These are phyloP conservation scores for Holcopasites calliopsidis DNA, from an alignment of 1,140 invertebrate genomes.

Conservation along the genomic window DNA sequence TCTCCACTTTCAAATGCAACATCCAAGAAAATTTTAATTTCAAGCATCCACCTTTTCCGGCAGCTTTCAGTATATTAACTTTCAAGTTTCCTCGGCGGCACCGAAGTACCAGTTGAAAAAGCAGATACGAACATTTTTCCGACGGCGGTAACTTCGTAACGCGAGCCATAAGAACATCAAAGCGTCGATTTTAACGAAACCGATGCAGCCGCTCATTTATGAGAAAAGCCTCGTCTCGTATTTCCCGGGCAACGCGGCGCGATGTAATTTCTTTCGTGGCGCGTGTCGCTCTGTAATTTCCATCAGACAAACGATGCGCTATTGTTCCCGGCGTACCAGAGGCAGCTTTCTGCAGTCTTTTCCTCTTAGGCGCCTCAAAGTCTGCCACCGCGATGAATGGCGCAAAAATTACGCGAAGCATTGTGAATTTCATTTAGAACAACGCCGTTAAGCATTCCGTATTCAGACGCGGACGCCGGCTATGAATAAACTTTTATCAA, in stretches of 20 bases:
- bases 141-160: too few relatives aligned
- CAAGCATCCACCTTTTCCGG: too few relatives aligned
- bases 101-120: too few relatives aligned
- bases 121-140: too few relatives aligned
- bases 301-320: constrained; percentile 40
- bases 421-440: constrained; percentile 30
- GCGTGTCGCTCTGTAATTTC: constrained; percentile 38
- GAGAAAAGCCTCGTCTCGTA: constrained; percentile 21
- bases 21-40: too few relatives aligned
- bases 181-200: constrained; percentile 9
- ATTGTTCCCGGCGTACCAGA: constrained; percentile 23
- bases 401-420: constrained; percentile 25
- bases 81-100: too few relatives aligned
- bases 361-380: constrained; percentile 32
- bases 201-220: constrained; percentile 36
- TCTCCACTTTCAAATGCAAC: too few relatives aligned
- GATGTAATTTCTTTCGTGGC: constrained; percentile 37
- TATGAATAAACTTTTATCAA: not conserved
- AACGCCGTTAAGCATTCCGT: too few relatives aligned
- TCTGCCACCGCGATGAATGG: constrained; percentile 26
- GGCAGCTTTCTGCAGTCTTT: constrained; percentile 32
- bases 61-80: too few relatives aligned
- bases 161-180: not conserved
- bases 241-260: constrained; percentile 6
- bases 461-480: not conserved